These are phyloP conservation scores for Eudasyphora cyanicolor DNA, from an alignment of 2,888 invertebrate genomes.

Conservation along the genomic window DNA sequence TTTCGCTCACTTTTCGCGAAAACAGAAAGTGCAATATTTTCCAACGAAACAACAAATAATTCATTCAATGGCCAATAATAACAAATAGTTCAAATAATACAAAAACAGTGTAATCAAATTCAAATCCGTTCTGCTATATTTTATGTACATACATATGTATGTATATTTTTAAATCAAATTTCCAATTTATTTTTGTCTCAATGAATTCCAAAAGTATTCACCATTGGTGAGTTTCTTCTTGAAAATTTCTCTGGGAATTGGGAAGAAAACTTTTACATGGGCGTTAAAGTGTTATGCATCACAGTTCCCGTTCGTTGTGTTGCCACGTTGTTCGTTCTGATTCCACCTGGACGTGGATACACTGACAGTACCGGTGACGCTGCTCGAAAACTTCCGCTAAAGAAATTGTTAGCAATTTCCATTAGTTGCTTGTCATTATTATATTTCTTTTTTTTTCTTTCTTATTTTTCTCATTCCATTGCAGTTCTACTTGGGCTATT, in stretches of 20 bases:
- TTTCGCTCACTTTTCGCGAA: too few relatives aligned
- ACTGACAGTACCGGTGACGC: neutral
- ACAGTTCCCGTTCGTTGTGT: neutral
- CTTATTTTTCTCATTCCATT: neutral
- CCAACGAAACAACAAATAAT: too few relatives aligned
- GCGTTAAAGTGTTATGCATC: constrained; percentile 30
- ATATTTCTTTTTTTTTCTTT: constrained; percentile 16
- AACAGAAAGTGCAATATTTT: too few relatives aligned
- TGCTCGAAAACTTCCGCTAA: constrained; percentile 55
- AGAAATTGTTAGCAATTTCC: constrained; percentile 63
- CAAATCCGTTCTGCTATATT: too few relatives aligned
- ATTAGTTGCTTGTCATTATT: constrained; percentile 63
- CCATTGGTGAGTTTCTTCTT: neutral
- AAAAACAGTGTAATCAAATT: too few relatives aligned
- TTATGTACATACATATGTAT: too few relatives aligned
- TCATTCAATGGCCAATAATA: too few relatives aligned
- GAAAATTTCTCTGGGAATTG: neutral
- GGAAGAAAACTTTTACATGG: constrained; percentile 47
- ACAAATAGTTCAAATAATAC: too few relatives aligned
- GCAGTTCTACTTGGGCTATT: neutral
- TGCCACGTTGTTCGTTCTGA: constrained; percentile 18
- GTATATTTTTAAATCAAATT: too few relatives aligned
- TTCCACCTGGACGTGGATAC: neutral
- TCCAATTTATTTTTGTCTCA: too few relatives aligned
- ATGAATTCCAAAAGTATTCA: too few relatives aligned